phyloP scores from a whole-genome alignment of 2,888 invertebrate species.

The Drosophila picticornis region DNA sequence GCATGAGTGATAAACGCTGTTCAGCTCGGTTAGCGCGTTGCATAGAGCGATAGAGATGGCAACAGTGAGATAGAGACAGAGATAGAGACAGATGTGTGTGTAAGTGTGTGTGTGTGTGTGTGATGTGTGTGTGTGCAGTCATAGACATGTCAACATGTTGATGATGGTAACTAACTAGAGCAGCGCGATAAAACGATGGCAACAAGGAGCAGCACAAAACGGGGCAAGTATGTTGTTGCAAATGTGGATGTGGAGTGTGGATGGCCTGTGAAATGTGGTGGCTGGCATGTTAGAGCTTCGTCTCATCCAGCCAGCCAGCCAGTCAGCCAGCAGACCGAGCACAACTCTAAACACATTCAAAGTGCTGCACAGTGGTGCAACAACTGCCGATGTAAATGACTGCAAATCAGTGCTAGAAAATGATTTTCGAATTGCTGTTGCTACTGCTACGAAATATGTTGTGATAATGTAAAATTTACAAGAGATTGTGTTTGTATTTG shows the following conservation, averaged over 20 bases:
- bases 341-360: conserved; percentile 52
- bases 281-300: conserved; percentile 1
- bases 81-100: conserved; percentile 9
- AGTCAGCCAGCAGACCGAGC: conserved; percentile 47
- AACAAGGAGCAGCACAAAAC: conserved; percentile 23
- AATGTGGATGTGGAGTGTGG: conserved; percentile 24
- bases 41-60: conserved; percentile 17
- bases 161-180: conserved; percentile 80
- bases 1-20: conserved; percentile 81
- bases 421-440: not conserved
- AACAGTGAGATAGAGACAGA: not conserved
- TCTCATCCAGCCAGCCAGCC: conserved; percentile 46
- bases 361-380: conserved; percentile 47
- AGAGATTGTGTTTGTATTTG: not conserved
- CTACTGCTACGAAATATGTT: not conserved
- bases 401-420: not conserved
- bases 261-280: conserved; percentile 24
- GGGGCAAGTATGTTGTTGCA: conserved; percentile 6
- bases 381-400: not conserved
- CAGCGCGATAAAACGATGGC: conserved; percentile 68
- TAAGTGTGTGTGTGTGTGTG: conserved; percentile 3
- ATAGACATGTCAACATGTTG: conserved; percentile 81
- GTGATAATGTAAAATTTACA: too few species aligned
- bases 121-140: conserved; percentile 57
- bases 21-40: conserved; percentile 70